These are phyloP conservation scores for Chymomyza procnemis DNA, from an alignment of 2,888 invertebrate species.

Conservation along the genomic window DNA sequence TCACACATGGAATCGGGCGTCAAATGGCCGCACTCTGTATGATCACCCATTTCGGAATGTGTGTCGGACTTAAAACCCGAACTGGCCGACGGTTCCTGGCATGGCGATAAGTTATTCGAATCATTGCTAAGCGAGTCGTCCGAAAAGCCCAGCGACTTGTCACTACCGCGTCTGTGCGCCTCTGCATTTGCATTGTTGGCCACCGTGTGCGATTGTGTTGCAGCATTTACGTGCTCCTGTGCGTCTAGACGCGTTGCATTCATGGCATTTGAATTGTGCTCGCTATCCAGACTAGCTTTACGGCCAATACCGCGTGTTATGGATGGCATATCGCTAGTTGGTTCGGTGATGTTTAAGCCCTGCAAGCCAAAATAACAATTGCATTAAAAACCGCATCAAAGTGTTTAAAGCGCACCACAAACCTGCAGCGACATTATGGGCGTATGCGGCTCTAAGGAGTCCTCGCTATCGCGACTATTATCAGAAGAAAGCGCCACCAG, in stretches of 20 bases:
- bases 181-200: constrained; percentile 28
- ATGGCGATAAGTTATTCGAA: constrained; percentile 81
- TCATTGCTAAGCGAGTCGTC: constrained; percentile 87
- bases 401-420: constrained; percentile 4
- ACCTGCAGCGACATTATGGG: constrained; percentile 77
- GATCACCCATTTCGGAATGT: constrained; percentile 81
- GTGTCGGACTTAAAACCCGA: constrained; percentile 82
- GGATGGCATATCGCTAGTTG: constrained; percentile 85
- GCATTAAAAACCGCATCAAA: neutral
- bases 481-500: constrained; percentile 86
- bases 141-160: constrained; percentile 85
- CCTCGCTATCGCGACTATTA: constrained; percentile 85
- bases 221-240: constrained; percentile 26
- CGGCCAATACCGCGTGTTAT: constrained; percentile 89
- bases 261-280: constrained; percentile 54
- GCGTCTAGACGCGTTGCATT: constrained; percentile 29
- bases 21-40: constrained; percentile 76
- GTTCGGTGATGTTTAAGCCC: constrained; percentile 71
- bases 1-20: constrained; percentile 78
- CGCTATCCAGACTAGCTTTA: constrained; percentile 84
- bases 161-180: constrained; percentile 83
- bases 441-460: constrained; percentile 82
- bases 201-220: constrained; percentile 17
- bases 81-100: constrained; percentile 80
- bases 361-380: constrained; percentile 7